Conservation (phyloP, 1,140 invertebrate species). For the Leptinotarsa defecta region DNA sequence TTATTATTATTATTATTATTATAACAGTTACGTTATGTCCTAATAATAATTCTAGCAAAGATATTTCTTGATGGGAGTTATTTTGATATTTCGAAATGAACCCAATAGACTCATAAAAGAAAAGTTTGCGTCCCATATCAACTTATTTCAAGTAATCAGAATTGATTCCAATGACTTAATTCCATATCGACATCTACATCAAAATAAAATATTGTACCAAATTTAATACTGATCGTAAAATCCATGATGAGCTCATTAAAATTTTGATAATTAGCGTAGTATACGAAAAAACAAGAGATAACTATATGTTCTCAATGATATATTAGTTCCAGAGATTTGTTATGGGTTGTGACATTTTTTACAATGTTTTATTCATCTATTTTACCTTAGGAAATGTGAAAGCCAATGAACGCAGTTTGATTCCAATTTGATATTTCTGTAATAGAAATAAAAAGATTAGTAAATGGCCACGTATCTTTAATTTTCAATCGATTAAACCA, state of each 20-base stretch:
- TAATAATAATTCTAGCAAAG: too few species aligned
- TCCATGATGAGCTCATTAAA: background rate
- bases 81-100: too few species aligned
- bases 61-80: too few species aligned
- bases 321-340: constrained; percentile 3
- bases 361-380: background rate
- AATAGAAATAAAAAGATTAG: background rate
- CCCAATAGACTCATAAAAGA: too few species aligned
- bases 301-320: background rate
- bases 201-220: too few species aligned
- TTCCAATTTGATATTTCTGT: background rate
- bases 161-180: too few species aligned
- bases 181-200: too few species aligned
- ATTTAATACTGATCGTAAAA: background rate
- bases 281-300: background rate
- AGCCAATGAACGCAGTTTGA: background rate
- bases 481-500: background rate
- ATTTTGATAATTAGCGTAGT: background rate
- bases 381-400: background rate
- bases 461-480: background rate
- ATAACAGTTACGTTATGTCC: too few species aligned
- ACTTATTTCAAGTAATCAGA: too few species aligned
- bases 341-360: background rate
- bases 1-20: too few species aligned
- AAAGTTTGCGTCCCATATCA: too few species aligned